Base-by-base conservation (phyloP, 2,113 vertebrate genomes). In the Gallinago media region DNA sequence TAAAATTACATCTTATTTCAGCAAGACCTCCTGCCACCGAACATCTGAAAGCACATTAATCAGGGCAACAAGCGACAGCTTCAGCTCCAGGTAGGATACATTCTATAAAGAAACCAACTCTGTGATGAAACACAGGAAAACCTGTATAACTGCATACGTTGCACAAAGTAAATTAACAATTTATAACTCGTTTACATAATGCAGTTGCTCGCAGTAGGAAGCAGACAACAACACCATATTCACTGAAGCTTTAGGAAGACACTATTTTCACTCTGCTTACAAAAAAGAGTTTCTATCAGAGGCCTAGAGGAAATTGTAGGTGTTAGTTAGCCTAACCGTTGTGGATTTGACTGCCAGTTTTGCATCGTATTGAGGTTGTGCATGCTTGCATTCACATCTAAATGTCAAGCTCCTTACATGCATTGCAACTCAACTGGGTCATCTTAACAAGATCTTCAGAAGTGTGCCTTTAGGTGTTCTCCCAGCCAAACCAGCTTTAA, bases 141-240 rank as follows among this genome's bases (percentile, higher is more conserved):
- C 82, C 88, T 94, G 88, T 93, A 70, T 70, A 80, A 92, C 88
- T 95, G 88, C 89, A 66, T 86, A 80, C 0, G 0, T 56, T 93
- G 81, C 85, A 73, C 72, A 59, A 93, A 91, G n/a, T 77, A 93
- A 92, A 92, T 85, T 61, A 95, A 58, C 75, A 77, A 94, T 88
- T 90, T 88, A 73, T 70, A 83, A 23, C 26, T 89, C 52, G 23
- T 87, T 85, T 87, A 66, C 44, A 32, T 85, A 79, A 85, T 58
- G 75, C 46, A 67, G 58, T 76, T 95, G 49, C 90, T 92, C 11
- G 1, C 46, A 70, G n/a, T 34, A 73, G 71, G 59, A 85, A 91
- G 62, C n/a, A 76, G 74, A 61, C 52, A 79, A 40, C 11, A 71
- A n/a, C 50, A 63, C 8, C 54, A 14, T 49, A 58, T 50, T 90